Evolutionary conservation across 2,113 vertebrate genomes (phyloP).

Genomic region (Telmatochromis sp.): DNA sequence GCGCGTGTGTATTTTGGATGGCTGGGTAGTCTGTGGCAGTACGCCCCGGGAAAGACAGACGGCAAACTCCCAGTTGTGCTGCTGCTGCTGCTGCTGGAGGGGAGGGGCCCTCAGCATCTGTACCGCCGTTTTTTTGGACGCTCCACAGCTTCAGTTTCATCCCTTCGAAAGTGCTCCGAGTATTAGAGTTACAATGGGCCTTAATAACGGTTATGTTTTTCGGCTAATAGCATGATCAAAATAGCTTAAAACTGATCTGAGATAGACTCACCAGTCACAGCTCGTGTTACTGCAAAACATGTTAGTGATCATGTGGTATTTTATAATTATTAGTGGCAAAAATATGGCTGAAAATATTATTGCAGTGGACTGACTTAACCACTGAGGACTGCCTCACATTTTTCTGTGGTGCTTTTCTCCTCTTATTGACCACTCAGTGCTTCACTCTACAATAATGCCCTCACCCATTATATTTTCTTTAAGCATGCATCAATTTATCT

Average conservation of each 20-base stretch:
- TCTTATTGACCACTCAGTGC: background rate
- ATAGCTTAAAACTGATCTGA: background rate
- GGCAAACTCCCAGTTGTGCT: conserved; percentile 25
- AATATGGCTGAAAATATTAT: background rate
- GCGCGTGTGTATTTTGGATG: conserved; percentile 3
- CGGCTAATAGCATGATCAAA: background rate
- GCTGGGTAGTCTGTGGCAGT: conserved; percentile 1
- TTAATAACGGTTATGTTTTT: background rate
- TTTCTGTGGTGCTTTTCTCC: background rate
- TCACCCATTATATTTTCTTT: background rate
- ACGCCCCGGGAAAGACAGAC: conserved; percentile 13
- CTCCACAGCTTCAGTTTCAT: background rate
- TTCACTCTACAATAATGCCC: background rate
- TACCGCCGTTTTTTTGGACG: background rate
- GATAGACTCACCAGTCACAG: background rate
- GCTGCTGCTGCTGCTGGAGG: conserved; percentile 6
- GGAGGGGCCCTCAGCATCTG: conserved; percentile 45
- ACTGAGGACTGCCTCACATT: background rate
- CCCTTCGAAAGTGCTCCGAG: background rate
- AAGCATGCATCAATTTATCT: background rate
- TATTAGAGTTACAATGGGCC: background rate
- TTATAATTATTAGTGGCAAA: background rate
- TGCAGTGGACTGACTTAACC: background rate
- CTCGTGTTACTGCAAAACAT: background rate
- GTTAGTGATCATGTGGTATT: background rate